Conservation (phyloP, 2,888 invertebrate species). For the Euplagia quadripunctaria region DNA sequence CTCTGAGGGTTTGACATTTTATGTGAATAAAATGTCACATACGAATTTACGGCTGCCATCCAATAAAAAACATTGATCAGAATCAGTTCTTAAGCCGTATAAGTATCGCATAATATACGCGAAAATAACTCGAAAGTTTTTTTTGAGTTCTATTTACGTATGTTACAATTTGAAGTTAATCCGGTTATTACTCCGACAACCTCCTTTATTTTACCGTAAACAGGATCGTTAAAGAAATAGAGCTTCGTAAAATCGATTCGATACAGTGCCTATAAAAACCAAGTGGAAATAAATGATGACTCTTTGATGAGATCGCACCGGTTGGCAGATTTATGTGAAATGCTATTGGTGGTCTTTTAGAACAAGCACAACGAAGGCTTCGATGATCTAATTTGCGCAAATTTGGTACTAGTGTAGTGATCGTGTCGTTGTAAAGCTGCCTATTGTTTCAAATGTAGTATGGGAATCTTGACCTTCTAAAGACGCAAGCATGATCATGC, state of each 20-base stretch:
- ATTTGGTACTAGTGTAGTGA: background rate
- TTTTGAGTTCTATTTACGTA: background rate
- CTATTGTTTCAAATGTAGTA: background rate
- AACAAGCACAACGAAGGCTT: background rate
- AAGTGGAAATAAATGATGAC: slow-evolving; percentile 12
- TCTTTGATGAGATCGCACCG: slow-evolving; percentile 5
- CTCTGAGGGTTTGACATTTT: no score
- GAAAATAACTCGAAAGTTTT: background rate
- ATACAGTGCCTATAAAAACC: slow-evolving; percentile 7
- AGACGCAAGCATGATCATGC: no score
- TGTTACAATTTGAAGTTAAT: background rate
- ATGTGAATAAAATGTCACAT: no score
- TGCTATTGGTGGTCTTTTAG: background rate
- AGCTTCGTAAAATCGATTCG: slow-evolving; percentile 15
- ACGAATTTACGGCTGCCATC: no score
- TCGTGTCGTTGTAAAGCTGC: background rate
- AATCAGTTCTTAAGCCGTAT: no score
- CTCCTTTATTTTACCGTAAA: slow-evolving; percentile 10
- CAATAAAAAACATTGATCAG: no score
- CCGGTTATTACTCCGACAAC: background rate
- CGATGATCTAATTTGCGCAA: background rate
- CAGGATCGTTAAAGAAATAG: slow-evolving; percentile 8
- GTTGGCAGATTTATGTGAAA: background rate
- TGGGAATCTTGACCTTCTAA: background rate
- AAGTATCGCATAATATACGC: no score